Base-by-base conservation (phyloP, 2,797 vertebrate genomes). In the Acanthopagrus latus region DNA sequence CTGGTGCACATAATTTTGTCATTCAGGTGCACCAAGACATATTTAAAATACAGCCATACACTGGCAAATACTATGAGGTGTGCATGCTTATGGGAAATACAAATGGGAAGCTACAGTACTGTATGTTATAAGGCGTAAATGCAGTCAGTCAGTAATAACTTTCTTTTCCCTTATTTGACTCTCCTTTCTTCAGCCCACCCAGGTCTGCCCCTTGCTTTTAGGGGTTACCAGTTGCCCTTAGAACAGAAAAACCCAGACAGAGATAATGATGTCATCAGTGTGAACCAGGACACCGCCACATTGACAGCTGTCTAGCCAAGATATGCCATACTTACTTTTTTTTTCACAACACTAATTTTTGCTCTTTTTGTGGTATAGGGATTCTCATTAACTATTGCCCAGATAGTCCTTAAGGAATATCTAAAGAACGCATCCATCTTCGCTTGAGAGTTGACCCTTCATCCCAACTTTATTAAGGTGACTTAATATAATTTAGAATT, bases 151-250 rank as follows among this genome's bases (percentile, higher is more conserved):
- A 41, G 16, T 11, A 18, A 41, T 27, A 14, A 38, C 52, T 47
- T 29, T 41, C 12, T 66, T n/a, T 29, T 41, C 7, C 14, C 7
- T 56, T 18, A 44, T 23, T 23, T 41, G 5, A 1, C 21, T 23
- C 12, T 69, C 5, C 17, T 11, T 75, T 67, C 7, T n/a, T 48
- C 23, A 54, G 29, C 3, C 46, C 81, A 51, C 69, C 58, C 80
- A 95, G 93, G 67, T 47, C 38, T 75, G 43, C 64, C 59, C 7
- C 81, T 94, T 80, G 93, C 90, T 65, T 78, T 93, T 50, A 84
- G 88, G 38, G 91, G 90, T 77, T 93, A 93, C 38, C 73, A 79
- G 14, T 75, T 93, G 67, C 56, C 88, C 41, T 71, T 90, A 18
- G 86, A 89, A 29, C 80, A 50, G 55, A 13, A 85, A 55, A 78